Evolutionary conservation across 2,888 invertebrate species (phyloP), one percentile per base, ranked within the genome.

Genomic region (Drosophila tripunctata): DNA sequence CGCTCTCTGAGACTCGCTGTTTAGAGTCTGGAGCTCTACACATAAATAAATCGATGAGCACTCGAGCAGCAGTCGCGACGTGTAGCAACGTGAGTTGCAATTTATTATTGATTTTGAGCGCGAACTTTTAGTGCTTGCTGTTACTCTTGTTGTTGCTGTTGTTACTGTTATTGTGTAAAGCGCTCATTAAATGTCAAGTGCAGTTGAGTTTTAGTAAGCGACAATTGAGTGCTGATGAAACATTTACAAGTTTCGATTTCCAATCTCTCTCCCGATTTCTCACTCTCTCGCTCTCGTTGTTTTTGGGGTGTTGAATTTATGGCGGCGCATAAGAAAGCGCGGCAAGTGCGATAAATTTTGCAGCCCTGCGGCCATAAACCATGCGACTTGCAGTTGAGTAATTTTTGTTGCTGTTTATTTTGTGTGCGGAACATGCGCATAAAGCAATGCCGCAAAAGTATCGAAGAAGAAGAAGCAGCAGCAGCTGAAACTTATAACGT

Each of bases 291-390:
- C 43, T n/a, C 62, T 33, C 48, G 36, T 31, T 30, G 36, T 12
- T 40, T 66, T 38, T 21, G 27, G 38, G 40, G 22, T 58, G 63
- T 67, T 66, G 69, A 69, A 80, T 79, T 73, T 75, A 67, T 66
- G 56, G 65, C 62, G 65, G 55, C 63, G 68, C 72, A 75, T 67
- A 77, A 79, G 75, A 74, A 81, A 80, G 63, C 68, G 75, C 80
- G 69, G 77, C 67, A 73, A 75, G 72, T 74, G 78, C 77, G 79
- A 83, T 89, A 88, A 89, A 88, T 86, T 87, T 71, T 74, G 75
- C 82, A 78, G 84, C 88, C 88, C 88, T 81, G 78, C 68, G 73
- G 66, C 72, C 74, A 87, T 89, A 89, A 89, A 89, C 67, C 80
- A 89, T 83, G 81, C 78, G 72, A 79, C 78, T 67, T 85, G 81